Evolutionary conservation across 2,113 vertebrate species (phyloP).

Genomic region (Anarhynchus alexandrinus): DNA sequence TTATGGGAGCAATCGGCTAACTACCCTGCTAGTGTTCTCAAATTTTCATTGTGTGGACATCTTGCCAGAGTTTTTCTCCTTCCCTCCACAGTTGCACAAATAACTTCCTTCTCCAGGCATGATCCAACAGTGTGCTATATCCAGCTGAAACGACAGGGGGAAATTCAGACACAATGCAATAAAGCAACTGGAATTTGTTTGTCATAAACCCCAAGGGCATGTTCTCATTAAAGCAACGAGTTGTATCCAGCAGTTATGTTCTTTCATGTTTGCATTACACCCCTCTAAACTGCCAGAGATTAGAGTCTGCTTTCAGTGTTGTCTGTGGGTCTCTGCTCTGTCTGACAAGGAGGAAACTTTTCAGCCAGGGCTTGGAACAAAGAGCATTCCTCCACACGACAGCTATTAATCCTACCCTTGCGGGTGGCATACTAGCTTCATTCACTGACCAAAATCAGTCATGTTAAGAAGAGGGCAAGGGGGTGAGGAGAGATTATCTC

Average conservation of each 20-base stretch:
- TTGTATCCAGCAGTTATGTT: not conserved
- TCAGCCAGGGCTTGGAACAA: not conserved
- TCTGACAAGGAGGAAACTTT: not conserved
- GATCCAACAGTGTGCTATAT: not conserved
- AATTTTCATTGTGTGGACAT: not conserved
- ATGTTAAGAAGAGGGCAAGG: not conserved
- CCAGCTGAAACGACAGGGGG: not conserved
- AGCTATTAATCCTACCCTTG: not conserved
- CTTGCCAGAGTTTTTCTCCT: not conserved
- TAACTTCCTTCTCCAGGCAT: not conserved
- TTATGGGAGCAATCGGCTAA: not conserved
- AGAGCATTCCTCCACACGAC: not conserved
- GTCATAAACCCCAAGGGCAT: not conserved
- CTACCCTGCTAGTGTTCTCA: not conserved
- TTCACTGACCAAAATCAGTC: not conserved
- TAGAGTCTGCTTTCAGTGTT: not conserved
- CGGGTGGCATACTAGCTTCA: not conserved
- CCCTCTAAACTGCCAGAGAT: not conserved
- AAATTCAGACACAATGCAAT: slow-evolving; percentile 11
- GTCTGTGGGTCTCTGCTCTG: not conserved
- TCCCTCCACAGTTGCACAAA: not conserved
- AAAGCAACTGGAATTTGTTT: slow-evolving; percentile 21
- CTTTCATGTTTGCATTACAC: not conserved
- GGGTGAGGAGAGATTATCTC: not conserved
- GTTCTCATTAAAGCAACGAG: not conserved